Evolutionary conservation across 2,113 vertebrate species (phyloP), one percentile per base, ranked within the genome.

Genomic region (Zapus hudsonius): DNA sequence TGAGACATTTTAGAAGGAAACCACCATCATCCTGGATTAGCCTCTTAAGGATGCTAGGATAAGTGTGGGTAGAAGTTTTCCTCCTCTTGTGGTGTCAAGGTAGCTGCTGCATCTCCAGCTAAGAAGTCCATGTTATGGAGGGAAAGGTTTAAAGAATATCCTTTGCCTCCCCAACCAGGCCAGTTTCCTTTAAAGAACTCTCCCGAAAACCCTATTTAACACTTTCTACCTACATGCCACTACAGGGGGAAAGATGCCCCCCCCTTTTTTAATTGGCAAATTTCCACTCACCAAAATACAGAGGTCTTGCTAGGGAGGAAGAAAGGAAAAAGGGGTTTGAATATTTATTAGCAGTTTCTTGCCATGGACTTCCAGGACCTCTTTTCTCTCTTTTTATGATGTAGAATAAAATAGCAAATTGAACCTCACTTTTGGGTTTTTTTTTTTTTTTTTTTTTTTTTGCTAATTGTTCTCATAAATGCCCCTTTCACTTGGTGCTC

Each of bases 341-440:
- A 91, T 95, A 83, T 94, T 94, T 96, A 92, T 94, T 64, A 90
- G 86, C 74, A 75, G 70, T 72, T 40, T 92, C 64, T n/a, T 92
- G 75, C 75, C 84, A 42, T 11, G 82, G 81, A 55, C 69, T 63
- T 83, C n/a, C 19, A 6, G 0, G 16, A 69, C 31, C 47, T n/a
- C 59, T 57, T 64, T 82, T 84, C 84, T 78, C 57, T 85, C 33
- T 57, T 87, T 72, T 69, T 70, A 38, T 16, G 92, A 88, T 44
- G 66, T 79, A 75, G 93, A 95, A 91, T 75, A 75, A 82, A 96
- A 74, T 23, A 78, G 82, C 31, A 84, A 55, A 84, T 76, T 64
- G 64, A 76, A 73, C 57, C 66, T n/a, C 17, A 44, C 42, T 66
- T 86, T 89, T 81, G 64, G n/a, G n/a, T n/a, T n/a, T n/a, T n/a